These are phyloP conservation scores for Apostichopus parvimensis DNA, from an alignment of 35 echinoderm and acorn worm species.

Conservation along the genomic window DNA sequence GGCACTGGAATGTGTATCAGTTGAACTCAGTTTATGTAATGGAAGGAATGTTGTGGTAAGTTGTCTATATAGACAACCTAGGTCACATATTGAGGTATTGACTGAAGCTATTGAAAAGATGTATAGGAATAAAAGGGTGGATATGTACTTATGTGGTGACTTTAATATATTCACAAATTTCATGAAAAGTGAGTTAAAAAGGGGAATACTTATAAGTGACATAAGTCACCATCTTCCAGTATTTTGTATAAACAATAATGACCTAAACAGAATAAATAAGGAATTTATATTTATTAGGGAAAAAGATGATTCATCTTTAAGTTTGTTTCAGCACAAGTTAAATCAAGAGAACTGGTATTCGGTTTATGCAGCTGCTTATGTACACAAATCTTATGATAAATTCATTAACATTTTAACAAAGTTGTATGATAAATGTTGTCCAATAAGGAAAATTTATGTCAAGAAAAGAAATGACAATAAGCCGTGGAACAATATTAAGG, in stretches of 20 bases:
- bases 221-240: conserved; percentile 39
- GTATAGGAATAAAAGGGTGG: not conserved
- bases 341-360: not conserved
- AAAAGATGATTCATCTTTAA: too few relatives aligned
- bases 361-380: not conserved
- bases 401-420: not conserved
- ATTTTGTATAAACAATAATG: conserved; percentile 5
- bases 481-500: conserved; percentile 9
- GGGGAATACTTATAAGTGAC: conserved; percentile 33
- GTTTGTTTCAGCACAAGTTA: not conserved
- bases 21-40: conserved; percentile 22
- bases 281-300: not conserved
- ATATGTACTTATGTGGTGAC: not conserved
- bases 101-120: conserved; percentile 15
- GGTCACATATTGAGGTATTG: conserved; percentile 20
- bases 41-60: conserved; percentile 22
- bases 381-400: conserved; percentile 4
- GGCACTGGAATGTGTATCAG: conserved; percentile 22
- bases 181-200: conserved; percentile 10
- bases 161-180: conserved; percentile 21
- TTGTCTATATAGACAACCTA: conserved; percentile 54
- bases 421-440: conserved; percentile 30
- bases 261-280: not conserved
- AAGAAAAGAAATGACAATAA: conserved; percentile 9
- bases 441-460: not conserved